Evolutionary conservation across 2,113 vertebrate genomes (phyloP).

Genomic region (Scopus umbretta): DNA sequence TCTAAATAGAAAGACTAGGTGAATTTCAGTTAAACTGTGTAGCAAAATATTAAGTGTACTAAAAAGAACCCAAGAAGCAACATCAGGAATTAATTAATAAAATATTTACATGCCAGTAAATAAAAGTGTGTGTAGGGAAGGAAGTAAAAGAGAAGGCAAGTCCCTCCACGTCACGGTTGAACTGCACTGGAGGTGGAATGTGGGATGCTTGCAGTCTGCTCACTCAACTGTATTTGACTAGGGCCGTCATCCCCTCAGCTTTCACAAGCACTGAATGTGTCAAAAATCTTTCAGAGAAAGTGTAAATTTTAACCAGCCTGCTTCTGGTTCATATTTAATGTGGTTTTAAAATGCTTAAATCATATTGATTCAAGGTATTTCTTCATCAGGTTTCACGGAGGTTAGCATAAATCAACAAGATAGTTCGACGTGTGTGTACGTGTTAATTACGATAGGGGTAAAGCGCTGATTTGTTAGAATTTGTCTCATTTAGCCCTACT

Average conservation of each 20-base stretch:
- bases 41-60: not conserved
- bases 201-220: constrained; percentile 75
- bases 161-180: constrained; percentile 79
- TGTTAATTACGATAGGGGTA: constrained; percentile 54
- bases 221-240: constrained; percentile 84
- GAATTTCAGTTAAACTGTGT: not conserved
- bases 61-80: not conserved
- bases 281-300: constrained; percentile 79
- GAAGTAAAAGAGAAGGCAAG: constrained; percentile 60
- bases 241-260: constrained; percentile 79
- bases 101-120: constrained; percentile 61
- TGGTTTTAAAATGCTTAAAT: constrained; percentile 68
- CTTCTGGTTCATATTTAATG: constrained; percentile 75
- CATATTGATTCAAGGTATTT: constrained; percentile 52
- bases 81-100: constrained; percentile 52
- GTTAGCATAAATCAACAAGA: constrained; percentile 32
- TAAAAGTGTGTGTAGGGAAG: constrained; percentile 2
- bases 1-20: constrained; percentile 4
- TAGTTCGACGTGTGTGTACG: not conserved
- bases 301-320: constrained; percentile 78
- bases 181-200: constrained; percentile 75
- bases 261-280: constrained; percentile 78
- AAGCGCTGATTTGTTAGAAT: constrained; percentile 16
- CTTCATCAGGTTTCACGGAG: not conserved
- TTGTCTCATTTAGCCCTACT: constrained; percentile 46